Evolutionary conservation across 2,797 vertebrate species (phyloP).

Genomic region (Chelon auratus): DNA sequence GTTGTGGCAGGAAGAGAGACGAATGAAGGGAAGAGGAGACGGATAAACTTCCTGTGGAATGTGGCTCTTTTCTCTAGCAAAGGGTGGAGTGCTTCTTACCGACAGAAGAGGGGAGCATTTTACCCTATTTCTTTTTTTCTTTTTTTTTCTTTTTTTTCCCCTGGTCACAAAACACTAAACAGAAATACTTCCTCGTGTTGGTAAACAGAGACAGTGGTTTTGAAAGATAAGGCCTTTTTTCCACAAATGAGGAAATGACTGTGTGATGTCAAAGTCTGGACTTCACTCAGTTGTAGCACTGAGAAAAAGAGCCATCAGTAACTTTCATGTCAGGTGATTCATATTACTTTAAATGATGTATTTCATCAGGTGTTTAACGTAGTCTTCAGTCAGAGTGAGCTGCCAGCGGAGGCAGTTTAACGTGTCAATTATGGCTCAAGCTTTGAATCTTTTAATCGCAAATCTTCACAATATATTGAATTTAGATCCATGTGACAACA

Average conservation of each 20-base stretch:
- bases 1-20: constrained; percentile 75
- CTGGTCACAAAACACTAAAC: constrained; percentile 48
- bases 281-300: constrained; percentile 1
- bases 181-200: constrained; percentile 55
- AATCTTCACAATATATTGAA: constrained; percentile 15
- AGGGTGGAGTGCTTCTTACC: constrained; percentile 65
- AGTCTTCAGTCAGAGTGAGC: constrained; percentile 15
- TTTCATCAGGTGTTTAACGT: constrained; percentile 9
- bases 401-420: constrained; percentile 27
- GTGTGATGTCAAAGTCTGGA: constrained; percentile 14
- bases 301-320: not conserved
- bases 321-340: not conserved
- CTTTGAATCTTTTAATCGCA: constrained; percentile 28
- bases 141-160: constrained; percentile 26
- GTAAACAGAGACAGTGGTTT: constrained; percentile 60
- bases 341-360: not conserved
- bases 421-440: constrained; percentile 43
- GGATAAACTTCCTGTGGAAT: constrained; percentile 84
- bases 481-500: constrained; percentile 5
- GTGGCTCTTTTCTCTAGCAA: constrained; percentile 54
- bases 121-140: constrained; percentile 31
- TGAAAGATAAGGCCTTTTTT: constrained; percentile 44
- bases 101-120: constrained; percentile 69
- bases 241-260: constrained; percentile 50
- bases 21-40: constrained; percentile 76